Base-by-base conservation (phyloP, 2,113 vertebrate genomes). In the Oxyruncus cristatus region DNA sequence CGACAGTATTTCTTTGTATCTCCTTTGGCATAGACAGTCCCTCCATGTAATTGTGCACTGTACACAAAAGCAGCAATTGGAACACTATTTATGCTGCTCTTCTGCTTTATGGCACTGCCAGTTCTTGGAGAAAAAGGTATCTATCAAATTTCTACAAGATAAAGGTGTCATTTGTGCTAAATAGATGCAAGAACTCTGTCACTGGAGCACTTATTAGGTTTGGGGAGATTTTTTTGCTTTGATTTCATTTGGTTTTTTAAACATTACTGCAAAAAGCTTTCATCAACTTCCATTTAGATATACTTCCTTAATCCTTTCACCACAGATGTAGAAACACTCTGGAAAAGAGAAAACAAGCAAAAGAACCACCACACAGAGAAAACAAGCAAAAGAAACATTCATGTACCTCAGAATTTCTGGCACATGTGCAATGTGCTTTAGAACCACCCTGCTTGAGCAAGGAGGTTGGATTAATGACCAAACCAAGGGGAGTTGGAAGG, bases 1-100 rank as follows among this genome's bases (percentile, higher is more conserved):
- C 26, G 11, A 32, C n/a, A 56, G 18, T 9, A 28, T 50, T 68
- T 55, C 71, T 75, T 46, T 30, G 50, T 32, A 46, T 80, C 27
- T 52, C 6, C 62, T 53, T 33, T 65, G 85, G 44, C 32, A 61
- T 1, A 41, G 18, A 42, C 14, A 78, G 39, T 41, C 33, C 11
- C 42, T 52, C 42, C 33, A 78, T 0, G 0, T 24, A 53, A 71
- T 41, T 4, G 3, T 6, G 9, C 42, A 22, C 62, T 75, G 4
- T 14, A 17, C 14, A 30, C 35, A 52, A 41, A 59, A 77, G 42
- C 26, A 63, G 50, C 19, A 73, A 10, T 11, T 24, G n/a, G 39
- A 58, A 41, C 13, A 35, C 7, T 23, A 16, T 47, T 73, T 37
- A 20, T 24, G 27, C 42, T 44, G 22, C 41, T 58, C 5, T 2